phyloP scores from a whole-genome alignment of 2,888 invertebrate genomes.

The Gasteruption jaculator region DNA sequence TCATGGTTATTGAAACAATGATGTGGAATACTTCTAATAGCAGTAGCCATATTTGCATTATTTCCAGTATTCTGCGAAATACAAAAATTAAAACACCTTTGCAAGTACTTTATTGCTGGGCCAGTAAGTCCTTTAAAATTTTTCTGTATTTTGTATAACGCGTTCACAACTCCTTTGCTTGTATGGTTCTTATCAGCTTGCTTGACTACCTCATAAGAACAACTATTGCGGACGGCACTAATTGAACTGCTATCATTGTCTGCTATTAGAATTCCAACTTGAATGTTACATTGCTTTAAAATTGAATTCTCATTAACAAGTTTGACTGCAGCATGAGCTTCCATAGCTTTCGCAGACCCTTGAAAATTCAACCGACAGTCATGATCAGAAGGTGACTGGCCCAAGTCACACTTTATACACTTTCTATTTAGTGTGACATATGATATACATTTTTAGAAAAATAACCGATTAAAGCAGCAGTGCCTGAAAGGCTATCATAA shows the following conservation, averaged over 20 bases:
- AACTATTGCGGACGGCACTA: conserved; percentile 19
- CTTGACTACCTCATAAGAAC: conserved; percentile 17
- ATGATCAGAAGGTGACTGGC: conserved; percentile 22
- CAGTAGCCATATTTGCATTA: conserved; percentile 14
- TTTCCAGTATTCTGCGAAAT: conserved; percentile 19
- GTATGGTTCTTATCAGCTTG: conserved; percentile 20
- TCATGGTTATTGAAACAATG: conserved; percentile 26
- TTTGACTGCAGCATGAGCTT: conserved; percentile 25
- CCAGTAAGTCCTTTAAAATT: conserved; percentile 17
- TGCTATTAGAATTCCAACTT: conserved; percentile 23
- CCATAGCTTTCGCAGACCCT: conserved; percentile 30
- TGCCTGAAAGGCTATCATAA: conserved; percentile 14
- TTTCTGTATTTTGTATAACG: conserved; percentile 15
- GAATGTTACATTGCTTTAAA: conserved; percentile 18
- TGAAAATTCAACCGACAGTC: conserved; percentile 22
- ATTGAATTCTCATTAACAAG: conserved; percentile 22
- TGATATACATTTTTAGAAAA: conserved; percentile 22
- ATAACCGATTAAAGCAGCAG: conserved; percentile 17
- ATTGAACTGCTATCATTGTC: conserved; percentile 28
- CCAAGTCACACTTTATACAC: conserved; percentile 24
- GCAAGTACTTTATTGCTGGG: conserved; percentile 22
- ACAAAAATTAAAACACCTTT: conserved; percentile 24
- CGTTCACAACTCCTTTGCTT: conserved; percentile 17
- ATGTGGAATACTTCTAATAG: conserved; percentile 22
- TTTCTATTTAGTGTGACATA: conserved; percentile 21